Evolutionary conservation across 2,113 vertebrate genomes (phyloP).

Genomic region (Salminus brasiliensis): DNA sequence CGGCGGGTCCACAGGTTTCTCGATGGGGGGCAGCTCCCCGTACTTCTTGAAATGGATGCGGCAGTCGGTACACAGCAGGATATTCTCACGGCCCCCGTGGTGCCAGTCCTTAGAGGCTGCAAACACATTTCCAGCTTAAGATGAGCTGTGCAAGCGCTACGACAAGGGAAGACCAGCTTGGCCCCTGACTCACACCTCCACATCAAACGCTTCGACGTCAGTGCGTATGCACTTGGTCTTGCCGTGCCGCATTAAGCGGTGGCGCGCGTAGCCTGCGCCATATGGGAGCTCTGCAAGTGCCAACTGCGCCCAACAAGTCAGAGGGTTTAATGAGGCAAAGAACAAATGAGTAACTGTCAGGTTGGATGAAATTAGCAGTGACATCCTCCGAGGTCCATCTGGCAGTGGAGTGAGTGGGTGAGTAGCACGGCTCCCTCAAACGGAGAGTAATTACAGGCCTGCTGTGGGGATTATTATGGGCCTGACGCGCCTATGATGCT

Average conservation of each 20-base stretch:
- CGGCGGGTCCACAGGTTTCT: constrained; percentile 97
- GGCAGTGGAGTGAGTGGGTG: constrained; percentile 54
- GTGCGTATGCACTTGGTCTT: background rate
- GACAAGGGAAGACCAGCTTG: constrained; percentile 25
- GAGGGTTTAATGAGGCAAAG: constrained; percentile 70
- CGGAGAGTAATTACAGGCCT: constrained; percentile 50
- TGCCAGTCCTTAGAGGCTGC: constrained; percentile 99
- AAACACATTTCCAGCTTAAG: constrained; percentile 62
- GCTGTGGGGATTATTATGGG: constrained; percentile 51
- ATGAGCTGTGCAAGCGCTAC: constrained; percentile 23
- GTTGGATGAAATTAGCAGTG: constrained; percentile 73
- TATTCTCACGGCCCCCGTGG: constrained; percentile 97
- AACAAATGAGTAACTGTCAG: constrained; percentile 68
- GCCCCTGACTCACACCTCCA: constrained; percentile 22
- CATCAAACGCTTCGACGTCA: constrained; percentile 18
- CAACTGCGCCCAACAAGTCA: constrained; percentile 67
- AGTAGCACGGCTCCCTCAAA: constrained; percentile 41
- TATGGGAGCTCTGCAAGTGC: constrained; percentile 62
- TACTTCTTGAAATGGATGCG: constrained; percentile 99
- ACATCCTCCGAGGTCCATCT: constrained; percentile 74
- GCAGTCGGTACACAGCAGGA: constrained; percentile 95
- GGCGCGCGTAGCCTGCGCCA: constrained; percentile 50
- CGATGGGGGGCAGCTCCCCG: constrained; percentile 97
- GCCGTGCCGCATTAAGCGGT: background rate
- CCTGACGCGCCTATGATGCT: constrained; percentile 11